Percentiles rank a stretch among this genome's conserved stretches.
Conservation (phyloP, 2,888 invertebrate species). For the Cheilosia scutellata region DNA sequence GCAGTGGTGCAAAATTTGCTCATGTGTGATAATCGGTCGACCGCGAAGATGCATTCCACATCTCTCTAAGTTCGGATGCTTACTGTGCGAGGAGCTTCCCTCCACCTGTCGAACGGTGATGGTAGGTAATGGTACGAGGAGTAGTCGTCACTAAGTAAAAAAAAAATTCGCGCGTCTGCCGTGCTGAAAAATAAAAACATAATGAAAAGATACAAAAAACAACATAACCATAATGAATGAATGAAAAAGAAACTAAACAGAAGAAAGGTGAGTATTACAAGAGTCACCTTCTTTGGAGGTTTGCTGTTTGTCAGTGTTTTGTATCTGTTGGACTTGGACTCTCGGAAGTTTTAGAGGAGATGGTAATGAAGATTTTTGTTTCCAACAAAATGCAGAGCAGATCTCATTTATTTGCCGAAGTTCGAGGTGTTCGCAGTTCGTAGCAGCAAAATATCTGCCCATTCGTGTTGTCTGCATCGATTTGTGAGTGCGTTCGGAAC, state of each 20-base stretch:
- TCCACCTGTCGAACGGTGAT: neutral
- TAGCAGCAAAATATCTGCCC: slow-evolving; percentile 34
- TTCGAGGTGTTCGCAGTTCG: slow-evolving; percentile 81
- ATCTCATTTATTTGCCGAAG: slow-evolving; percentile 83
- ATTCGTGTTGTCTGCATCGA: slow-evolving; percentile 35
- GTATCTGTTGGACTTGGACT: slow-evolving; percentile 24
- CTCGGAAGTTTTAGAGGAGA: slow-evolving; percentile 55
- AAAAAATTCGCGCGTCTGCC: slow-evolving; percentile 57
- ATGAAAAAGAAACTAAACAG: slow-evolving; percentile 64
- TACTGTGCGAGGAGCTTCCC: slow-evolving; percentile 8
- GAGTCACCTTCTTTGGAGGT: slow-evolving; percentile 70
- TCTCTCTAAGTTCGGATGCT: slow-evolving; percentile 54
- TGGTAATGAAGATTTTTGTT: slow-evolving; percentile 79
- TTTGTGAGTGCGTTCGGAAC: slow-evolving; percentile 24
- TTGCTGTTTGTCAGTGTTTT: slow-evolving; percentile 47
- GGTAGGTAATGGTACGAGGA: slow-evolving; percentile 8
- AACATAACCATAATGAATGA: slow-evolving; percentile 60
- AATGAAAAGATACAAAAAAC: slow-evolving; percentile 32
- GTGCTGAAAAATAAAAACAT: slow-evolving; percentile 13
- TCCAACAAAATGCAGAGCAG: slow-evolving; percentile 81
- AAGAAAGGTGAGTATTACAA: slow-evolving; percentile 71
- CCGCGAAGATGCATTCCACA: slow-evolving; percentile 66
- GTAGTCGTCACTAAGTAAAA: slow-evolving; percentile 2
- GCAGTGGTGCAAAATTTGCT: slow-evolving; percentile 53
- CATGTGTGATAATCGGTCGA: slow-evolving; percentile 73